A percentile compares a stretch with the other conserved stretches of the same genome.
Conservation (phyloP, 2,797 vertebrate species). For the Melanotaenia trifasciata region DNA sequence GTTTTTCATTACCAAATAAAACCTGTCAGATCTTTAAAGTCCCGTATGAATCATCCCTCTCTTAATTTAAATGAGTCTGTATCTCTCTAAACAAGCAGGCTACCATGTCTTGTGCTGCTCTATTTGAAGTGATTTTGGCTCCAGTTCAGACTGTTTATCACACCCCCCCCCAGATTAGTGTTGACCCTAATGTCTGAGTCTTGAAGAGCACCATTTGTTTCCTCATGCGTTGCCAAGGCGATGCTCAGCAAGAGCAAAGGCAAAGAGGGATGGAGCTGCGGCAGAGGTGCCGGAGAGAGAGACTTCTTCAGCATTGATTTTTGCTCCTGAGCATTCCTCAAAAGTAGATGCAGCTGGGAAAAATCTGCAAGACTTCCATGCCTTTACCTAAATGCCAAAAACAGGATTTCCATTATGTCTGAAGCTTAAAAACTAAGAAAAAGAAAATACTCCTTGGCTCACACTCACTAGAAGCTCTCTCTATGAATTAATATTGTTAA, state of each 20-base stretch:
- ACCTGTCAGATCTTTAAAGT: constrained; percentile 50
- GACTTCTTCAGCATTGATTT: constrained; percentile 38
- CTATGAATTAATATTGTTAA: constrained; percentile 55
- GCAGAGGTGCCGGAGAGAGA: constrained; percentile 38
- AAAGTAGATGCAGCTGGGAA: constrained; percentile 37
- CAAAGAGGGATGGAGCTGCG: constrained; percentile 56
- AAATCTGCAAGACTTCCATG: constrained; percentile 10
- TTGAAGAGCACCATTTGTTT: constrained; percentile 79
- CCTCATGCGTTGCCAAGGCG: constrained; percentile 81
- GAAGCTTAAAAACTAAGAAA: background rate
- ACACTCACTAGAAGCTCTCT: constrained; percentile 34
- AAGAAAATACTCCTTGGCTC: constrained; percentile 9
- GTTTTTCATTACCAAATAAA: constrained; percentile 22
- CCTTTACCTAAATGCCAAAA: constrained; percentile 26
- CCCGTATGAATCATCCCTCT: constrained; percentile 66
- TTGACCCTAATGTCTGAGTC: constrained; percentile 81
- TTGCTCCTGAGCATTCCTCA: constrained; percentile 38
- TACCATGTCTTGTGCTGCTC: constrained; percentile 57
- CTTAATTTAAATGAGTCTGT: constrained; percentile 64
- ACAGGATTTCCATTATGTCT: constrained; percentile 14
- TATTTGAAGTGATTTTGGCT: constrained; percentile 80
- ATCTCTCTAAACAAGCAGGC: constrained; percentile 59
- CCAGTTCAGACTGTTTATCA: constrained; percentile 78
- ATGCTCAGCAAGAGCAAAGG: constrained; percentile 77
- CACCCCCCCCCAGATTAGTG: constrained; percentile 78